A percentile compares a stretch with the other conserved stretches of the same genome.
Evolutionary conservation across 2,888 invertebrate genomes (phyloP).

Genomic region (Himalopsyche kuldschensis): DNA sequence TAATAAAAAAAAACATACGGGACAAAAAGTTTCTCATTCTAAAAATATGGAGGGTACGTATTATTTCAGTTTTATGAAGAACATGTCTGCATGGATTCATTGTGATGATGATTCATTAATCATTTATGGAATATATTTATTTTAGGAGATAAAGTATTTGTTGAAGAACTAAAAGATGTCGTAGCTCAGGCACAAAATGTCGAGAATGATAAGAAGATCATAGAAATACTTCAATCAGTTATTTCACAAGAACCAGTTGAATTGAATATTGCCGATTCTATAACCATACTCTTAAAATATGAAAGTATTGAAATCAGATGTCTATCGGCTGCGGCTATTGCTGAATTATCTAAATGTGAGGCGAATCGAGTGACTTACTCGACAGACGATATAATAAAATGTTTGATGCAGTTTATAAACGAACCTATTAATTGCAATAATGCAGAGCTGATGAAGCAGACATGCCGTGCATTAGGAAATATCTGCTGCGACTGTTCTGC

Average conservation of each 20-base stretch:
- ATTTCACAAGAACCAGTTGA: slow-evolving; percentile 53
- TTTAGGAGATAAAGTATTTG: slow-evolving; percentile 15
- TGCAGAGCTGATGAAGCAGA: slow-evolving; percentile 67
- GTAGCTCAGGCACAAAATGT: not conserved
- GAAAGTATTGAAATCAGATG: slow-evolving; percentile 58
- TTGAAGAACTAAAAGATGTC: slow-evolving; percentile 5
- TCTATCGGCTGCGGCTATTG: slow-evolving; percentile 70
- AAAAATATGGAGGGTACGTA: not conserved
- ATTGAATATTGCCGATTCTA: slow-evolving; percentile 52
- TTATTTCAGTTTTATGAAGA: not conserved
- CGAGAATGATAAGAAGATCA: slow-evolving; percentile 46
- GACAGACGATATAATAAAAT: slow-evolving; percentile 60
- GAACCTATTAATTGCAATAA: slow-evolving; percentile 44
- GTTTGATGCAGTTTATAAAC: slow-evolving; percentile 60
- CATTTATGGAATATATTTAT: not conserved
- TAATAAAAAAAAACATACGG: too few species aligned
- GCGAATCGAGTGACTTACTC: slow-evolving; percentile 73
- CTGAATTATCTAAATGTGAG: slow-evolving; percentile 81
- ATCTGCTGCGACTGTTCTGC: slow-evolving; percentile 86
- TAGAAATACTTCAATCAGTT: slow-evolving; percentile 53
- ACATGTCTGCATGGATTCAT: not conserved
- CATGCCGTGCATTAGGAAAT: slow-evolving; percentile 83
- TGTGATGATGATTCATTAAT: not conserved
- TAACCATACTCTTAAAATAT: slow-evolving; percentile 51
- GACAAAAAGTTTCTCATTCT: not conserved